Percentiles rank a stretch among this genome's conserved stretches.
Conservation (phyloP, 2,797 vertebrate species). For the Melanotaenia maccullochi region DNA sequence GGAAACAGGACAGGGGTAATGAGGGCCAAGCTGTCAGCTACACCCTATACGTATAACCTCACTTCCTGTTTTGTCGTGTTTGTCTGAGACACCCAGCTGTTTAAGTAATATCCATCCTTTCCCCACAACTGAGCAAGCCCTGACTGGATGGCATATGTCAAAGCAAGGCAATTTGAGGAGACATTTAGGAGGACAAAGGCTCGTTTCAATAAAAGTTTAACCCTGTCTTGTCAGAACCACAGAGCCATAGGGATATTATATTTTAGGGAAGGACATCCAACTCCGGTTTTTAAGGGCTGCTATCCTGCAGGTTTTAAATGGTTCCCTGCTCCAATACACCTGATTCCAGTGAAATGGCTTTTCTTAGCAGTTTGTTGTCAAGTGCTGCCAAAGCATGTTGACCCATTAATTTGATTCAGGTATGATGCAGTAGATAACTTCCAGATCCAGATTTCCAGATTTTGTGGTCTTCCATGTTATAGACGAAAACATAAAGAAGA, state of each 20-base stretch:
- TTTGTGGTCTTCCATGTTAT: no score
- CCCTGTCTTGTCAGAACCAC: neutral
- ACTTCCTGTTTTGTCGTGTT: slow-evolving; percentile 24
- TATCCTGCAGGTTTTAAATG: neutral
- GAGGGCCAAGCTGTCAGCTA: slow-evolving; percentile 45
- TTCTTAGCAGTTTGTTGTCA: neutral
- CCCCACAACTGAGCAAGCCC: slow-evolving; percentile 14
- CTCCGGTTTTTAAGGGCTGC: neutral
- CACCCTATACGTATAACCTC: slow-evolving; percentile 26
- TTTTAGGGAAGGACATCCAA: neutral
- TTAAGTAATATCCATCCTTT: slow-evolving; percentile 44
- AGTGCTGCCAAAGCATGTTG: neutral
- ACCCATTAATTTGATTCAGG: neutral
- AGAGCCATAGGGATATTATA: neutral
- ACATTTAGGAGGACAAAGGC: neutral
- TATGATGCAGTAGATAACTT: neutral
- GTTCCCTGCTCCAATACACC: neutral
- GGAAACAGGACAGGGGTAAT: slow-evolving; percentile 65
- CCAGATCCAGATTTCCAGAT: no score
- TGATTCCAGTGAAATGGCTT: neutral
- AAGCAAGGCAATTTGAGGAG: slow-evolving; percentile 16
- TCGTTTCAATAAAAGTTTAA: neutral
- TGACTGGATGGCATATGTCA: slow-evolving; percentile 40
- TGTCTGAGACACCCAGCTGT: slow-evolving; percentile 33
- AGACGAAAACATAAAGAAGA: no score